Evolutionary conservation across 2,797 vertebrate genomes (phyloP).

Genomic region (Poeciliopsis gracilis): DNA sequence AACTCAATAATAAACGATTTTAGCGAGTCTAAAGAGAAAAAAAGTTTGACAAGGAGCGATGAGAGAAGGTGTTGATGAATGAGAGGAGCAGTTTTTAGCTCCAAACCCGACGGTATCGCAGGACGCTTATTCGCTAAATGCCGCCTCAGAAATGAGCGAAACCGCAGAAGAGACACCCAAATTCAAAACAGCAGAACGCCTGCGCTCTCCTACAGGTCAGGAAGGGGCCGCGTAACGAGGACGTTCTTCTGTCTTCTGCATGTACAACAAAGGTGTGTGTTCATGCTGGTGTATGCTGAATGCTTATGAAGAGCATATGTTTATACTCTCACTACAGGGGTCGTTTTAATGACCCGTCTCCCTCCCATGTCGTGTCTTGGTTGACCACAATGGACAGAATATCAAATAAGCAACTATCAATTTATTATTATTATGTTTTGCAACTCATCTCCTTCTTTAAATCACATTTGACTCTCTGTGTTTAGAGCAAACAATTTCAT

Average conservation of each 20-base stretch:
- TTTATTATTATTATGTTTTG: background rate
- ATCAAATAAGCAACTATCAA: slow-evolving; percentile 27
- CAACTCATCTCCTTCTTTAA: background rate
- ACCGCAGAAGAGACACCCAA: slow-evolving; percentile 68
- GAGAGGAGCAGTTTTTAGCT: slow-evolving; percentile 39
- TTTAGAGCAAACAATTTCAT: slow-evolving; percentile 21
- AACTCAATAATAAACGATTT: slow-evolving; percentile 1
- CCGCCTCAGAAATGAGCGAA: slow-evolving; percentile 63
- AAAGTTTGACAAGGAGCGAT: background rate
- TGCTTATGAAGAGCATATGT: slow-evolving; percentile 51
- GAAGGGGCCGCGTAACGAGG: slow-evolving; percentile 30
- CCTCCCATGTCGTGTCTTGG: slow-evolving; percentile 38
- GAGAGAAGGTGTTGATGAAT: background rate
- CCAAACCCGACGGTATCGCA: slow-evolving; percentile 50
- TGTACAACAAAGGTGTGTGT: slow-evolving; percentile 43
- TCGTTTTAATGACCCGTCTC: slow-evolving; percentile 65
- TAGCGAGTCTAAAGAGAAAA: background rate
- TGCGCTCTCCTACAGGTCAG: slow-evolving; percentile 41
- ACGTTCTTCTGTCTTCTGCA: slow-evolving; percentile 19
- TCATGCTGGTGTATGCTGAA: slow-evolving; percentile 37
- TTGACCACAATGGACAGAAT: slow-evolving; percentile 42
- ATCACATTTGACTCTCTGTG: slow-evolving; percentile 24
- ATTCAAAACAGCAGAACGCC: slow-evolving; percentile 47
- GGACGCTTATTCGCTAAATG: slow-evolving; percentile 61
- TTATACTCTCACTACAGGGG: slow-evolving; percentile 68